Evolutionary conservation across 2,797 vertebrate genomes (phyloP).

Genomic region (Pogonophryne albipinna): DNA sequence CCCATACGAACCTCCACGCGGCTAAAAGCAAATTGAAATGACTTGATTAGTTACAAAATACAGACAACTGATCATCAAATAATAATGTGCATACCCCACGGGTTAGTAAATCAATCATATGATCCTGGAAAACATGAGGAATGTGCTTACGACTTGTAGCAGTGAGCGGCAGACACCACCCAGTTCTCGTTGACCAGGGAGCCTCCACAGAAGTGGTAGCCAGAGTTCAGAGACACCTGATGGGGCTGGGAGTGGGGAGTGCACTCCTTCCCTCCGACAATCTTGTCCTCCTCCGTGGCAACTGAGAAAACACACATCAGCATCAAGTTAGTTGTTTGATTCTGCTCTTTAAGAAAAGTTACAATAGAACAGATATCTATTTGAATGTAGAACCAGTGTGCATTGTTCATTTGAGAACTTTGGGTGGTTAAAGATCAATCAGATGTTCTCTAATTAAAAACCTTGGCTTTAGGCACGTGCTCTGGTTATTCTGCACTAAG

Average conservation of each 20-base stretch:
- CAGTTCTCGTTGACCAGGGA: conserved; percentile 76
- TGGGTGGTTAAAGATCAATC: conserved; percentile 1
- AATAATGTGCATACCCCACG: not conserved
- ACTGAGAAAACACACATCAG: conserved; percentile 34
- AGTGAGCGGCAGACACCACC: conserved; percentile 82
- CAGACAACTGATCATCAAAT: not conserved
- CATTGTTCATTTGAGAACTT: not conserved
- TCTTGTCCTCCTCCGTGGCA: conserved; percentile 77
- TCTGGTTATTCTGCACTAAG: not conserved
- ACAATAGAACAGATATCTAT: too few species aligned
- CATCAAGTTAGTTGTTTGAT: not conserved
- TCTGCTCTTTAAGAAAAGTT: not conserved
- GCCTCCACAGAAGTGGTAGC: conserved; percentile 79
- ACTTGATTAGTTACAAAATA: not conserved
- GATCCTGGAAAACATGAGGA: not conserved
- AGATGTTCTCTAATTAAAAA: not conserved
- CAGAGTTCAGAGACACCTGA: conserved; percentile 76
- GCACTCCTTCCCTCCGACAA: conserved; percentile 81
- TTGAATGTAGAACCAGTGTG: too few species aligned
- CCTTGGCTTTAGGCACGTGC: not conserved
- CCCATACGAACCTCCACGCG: conserved; percentile 87
- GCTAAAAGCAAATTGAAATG: not conserved
- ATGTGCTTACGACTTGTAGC: conserved; percentile 71
- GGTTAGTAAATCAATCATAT: not conserved
- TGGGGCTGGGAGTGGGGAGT: conserved; percentile 66